A percentile compares a stretch with the other conserved stretches of the same genome.
These are phyloP conservation scores for Berghia stephanieae DNA, from an alignment of 1,140 invertebrate genomes.

Conservation along the genomic window DNA sequence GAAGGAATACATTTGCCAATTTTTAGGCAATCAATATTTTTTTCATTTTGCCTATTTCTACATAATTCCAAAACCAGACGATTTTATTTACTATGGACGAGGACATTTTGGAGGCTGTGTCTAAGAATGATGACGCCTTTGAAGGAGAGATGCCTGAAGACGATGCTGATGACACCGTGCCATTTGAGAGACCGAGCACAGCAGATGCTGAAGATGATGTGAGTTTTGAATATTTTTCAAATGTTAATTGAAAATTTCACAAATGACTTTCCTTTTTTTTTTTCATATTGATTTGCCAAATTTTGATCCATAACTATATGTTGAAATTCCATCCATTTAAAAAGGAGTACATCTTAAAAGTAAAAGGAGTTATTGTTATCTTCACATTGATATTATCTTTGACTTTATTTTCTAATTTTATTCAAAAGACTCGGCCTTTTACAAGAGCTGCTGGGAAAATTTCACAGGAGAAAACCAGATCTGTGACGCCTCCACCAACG, in stretches of 20 bases:
- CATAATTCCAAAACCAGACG: slow-evolving; percentile 72
- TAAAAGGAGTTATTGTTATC: no score
- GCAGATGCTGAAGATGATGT: slow-evolving; percentile 58
- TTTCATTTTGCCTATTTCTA: not conserved
- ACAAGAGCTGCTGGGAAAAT: slow-evolving; percentile 56
- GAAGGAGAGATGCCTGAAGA: slow-evolving; percentile 62
- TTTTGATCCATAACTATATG: no score
- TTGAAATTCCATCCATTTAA: no score
- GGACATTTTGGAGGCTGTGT: slow-evolving; percentile 77
- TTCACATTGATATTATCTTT: not conserved
- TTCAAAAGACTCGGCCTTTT: slow-evolving; percentile 57
- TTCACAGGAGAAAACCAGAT: slow-evolving; percentile 39
- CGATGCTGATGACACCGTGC: slow-evolving; percentile 59
- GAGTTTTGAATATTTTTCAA: not conserved
- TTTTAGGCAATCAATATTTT: no score
- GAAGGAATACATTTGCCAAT: no score
- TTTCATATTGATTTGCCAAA: no score
- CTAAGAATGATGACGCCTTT: slow-evolving; percentile 77
- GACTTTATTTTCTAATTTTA: slow-evolving; percentile 15
- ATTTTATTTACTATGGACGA: slow-evolving; percentile 84
- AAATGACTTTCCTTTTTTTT: no score
- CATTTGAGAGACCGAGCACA: slow-evolving; percentile 60
- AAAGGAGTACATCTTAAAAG: no score
- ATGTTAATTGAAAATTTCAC: no score
- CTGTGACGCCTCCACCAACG: slow-evolving; percentile 35